Evolutionary conservation across 2,113 vertebrate genomes (phyloP), one percentile per base, ranked within the genome.

Genomic region (Rhea pennata): DNA sequence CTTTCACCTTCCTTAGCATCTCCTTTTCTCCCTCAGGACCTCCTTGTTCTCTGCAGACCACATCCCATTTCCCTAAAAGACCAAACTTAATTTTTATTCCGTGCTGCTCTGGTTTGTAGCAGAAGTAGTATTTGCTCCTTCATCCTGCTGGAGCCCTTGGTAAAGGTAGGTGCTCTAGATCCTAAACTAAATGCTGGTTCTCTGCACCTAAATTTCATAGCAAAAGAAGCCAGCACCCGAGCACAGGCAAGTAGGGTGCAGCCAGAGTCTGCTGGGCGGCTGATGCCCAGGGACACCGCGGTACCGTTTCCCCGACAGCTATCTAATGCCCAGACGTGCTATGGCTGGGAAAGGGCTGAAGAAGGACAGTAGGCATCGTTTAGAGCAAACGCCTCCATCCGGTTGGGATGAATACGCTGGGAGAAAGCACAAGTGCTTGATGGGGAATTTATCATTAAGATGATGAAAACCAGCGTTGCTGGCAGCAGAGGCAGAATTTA

Each of bases 351-450:
- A 50, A 7, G 13, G 21, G 12, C 56, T 50, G 36, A 79, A 66
- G 64, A 61, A 84, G 74, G 75, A 66, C 48, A 40, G 77, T 0
- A 76, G 62, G 51, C 58, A 88, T 58, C 22, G 54, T 0, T 58
- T 56, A 78, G 36, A 78, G 66, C 69, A 88, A 93, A 93, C 61
- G 39, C 51, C 10, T 88, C 56, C 87, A 84, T 90, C 56, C 66
- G 87, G 65, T 1, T 10, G 9, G 51, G 48, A 36, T 78, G 64
- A 92, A 67, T 48, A 26, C 44, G 59, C 66, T 42, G 44, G 86
- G 83, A 81, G 70, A 59, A 78, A 64, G 58, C 48, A 56, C 72
- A 42, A 73, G 51, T 66, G n/a, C 65, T 78, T 27, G 29, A 54
- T 40, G 70, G 39, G 65, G n/a, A 80, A 51, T 90, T 90, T 54